phyloP scores from a whole-genome alignment of 1,140 invertebrate genomes.

The Calliphora vicina region DNA sequence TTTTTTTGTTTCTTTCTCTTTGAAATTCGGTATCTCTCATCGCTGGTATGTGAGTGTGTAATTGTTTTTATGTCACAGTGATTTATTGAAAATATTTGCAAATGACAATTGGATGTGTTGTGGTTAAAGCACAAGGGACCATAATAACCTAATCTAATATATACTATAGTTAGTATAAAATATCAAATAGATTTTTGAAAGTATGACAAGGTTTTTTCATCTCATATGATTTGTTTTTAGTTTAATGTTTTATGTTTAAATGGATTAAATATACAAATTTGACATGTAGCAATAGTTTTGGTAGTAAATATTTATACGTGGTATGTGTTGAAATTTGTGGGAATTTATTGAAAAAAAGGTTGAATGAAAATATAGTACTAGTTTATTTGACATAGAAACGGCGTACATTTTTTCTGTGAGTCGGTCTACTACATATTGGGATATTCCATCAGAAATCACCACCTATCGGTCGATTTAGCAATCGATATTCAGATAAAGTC shows the following conservation, averaged over 20 bases:
- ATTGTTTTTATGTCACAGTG: conserved; percentile 20
- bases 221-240: background rate
- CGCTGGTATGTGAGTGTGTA: background rate
- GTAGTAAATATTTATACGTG: no score
- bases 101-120: conserved; percentile 29
- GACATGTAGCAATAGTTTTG: background rate
- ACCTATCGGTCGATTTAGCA: no score
- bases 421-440: no score
- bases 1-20: background rate
- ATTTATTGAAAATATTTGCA: conserved; percentile 37
- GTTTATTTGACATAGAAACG: no score
- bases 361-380: no score
- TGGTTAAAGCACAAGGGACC: conserved; percentile 7
- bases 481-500: no score
- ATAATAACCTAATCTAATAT: conserved; percentile 2
- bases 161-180: background rate
- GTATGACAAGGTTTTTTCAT: background rate
- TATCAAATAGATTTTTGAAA: background rate
- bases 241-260: background rate
- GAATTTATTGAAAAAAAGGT: no score
- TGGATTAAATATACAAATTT: background rate
- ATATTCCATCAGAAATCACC: no score
- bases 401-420: no score
- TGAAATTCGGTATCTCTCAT: background rate
- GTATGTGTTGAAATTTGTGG: no score